These are phyloP conservation scores for Hypotaenidia okinawae DNA, from an alignment of 2,797 vertebrate genomes.

Conservation along the genomic window DNA sequence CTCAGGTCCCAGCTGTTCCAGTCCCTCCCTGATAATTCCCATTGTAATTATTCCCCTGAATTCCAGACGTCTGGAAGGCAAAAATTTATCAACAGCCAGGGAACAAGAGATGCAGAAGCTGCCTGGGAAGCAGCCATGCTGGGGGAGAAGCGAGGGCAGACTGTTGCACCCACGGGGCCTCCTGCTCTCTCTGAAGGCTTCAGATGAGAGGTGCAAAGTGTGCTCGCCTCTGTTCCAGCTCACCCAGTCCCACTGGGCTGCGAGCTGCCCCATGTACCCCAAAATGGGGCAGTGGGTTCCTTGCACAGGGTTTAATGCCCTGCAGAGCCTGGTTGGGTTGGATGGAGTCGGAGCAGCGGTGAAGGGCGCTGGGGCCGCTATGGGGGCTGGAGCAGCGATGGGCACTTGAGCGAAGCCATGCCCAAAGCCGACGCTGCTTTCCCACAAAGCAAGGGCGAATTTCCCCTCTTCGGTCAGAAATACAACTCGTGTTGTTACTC, in stretches of 20 bases:
- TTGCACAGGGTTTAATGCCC: accelerated
- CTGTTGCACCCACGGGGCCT: neutral
- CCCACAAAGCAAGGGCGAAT: neutral
- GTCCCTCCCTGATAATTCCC: conserved; percentile 21
- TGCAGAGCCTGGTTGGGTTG: neutral
- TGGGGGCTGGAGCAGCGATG: too few relatives aligned
- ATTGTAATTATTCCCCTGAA: neutral
- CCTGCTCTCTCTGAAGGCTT: neutral
- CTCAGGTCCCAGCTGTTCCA: conserved; percentile 11
- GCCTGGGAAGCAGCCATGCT: neutral
- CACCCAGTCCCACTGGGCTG: neutral
- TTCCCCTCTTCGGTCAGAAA: neutral
- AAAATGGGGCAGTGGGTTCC: neutral
- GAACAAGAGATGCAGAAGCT: neutral
- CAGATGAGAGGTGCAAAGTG: accelerated
- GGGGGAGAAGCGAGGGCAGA: neutral
- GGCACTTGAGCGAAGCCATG: accelerated
- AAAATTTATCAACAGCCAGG: conserved; percentile 2
- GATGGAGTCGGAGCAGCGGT: neutral
- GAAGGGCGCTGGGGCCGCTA: too few relatives aligned
- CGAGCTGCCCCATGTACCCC: neutral
- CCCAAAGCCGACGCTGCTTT: neutral
- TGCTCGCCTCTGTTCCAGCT: neutral
- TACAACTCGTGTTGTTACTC: accelerated
- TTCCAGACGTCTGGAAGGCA: conserved; percentile 28